Base-by-base conservation (phyloP, 2,888 invertebrate species). In the Harpagoxenus sublaevis region DNA sequence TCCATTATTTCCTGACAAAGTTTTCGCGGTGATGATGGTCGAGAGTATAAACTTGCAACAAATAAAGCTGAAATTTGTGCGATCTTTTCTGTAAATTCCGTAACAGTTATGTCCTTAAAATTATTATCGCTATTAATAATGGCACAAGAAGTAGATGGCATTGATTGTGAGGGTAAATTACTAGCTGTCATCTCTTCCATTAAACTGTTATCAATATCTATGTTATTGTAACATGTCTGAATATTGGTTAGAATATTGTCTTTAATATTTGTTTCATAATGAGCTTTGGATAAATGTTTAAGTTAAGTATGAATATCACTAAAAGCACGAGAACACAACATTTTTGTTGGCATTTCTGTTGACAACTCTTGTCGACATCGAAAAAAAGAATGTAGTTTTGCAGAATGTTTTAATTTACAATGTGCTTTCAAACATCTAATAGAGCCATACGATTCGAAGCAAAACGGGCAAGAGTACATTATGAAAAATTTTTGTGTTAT, bases 391-490 rank as follows among this genome's bases (percentile, higher is more conserved):
- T 73, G 15, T 31, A 73, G 3, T 57, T 73, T 45, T 18, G 8
- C 42, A 42, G 1, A 5, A 4, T 71, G 39, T 39, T 39, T 55
- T 15, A 71, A 8, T 71, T 71, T 55, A 1, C 39, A 71, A 71
- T 71, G 39, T 23, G 12, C 18, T 39, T 71, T 71, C 1, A 55
- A 55, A 28, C n/a, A 15, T 71, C 0, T 15, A 28, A 15, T 71
- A 15, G 0, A 55, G 0, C 8, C 8, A 39, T 23, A 71, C 9
- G 28, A 55, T 18, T 71, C 23, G 2, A 55, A 53, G 23, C 55
- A 71, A 71, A 71, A 71, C 9, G 15, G 39, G 42, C 55, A 71
- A 39, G 8, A 71, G 18, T 53, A 71, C 55, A 71, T 55, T 15
- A 10, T 70, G 8, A 35, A 70, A 35, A 60, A 12, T 28, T 12